phyloP scores from a whole-genome alignment of 2,113 vertebrate species.

The Dipodomys merriami region DNA sequence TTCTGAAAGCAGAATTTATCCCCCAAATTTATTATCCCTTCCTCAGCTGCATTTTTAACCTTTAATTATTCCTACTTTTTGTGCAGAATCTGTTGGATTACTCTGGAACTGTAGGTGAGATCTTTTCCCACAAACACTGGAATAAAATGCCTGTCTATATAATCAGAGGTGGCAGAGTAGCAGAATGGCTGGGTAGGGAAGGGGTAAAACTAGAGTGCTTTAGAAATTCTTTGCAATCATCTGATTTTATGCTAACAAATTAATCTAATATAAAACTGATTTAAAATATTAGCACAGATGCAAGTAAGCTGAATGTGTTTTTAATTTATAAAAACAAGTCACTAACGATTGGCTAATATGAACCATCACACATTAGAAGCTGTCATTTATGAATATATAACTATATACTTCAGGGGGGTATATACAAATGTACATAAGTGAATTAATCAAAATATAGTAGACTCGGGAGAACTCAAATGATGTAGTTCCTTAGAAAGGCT shows the following conservation, averaged over 20 bases:
- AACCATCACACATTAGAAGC: background rate
- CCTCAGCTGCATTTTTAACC: background rate
- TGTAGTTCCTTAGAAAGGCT: too few relatives aligned
- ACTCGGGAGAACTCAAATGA: too few relatives aligned
- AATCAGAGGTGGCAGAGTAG: background rate
- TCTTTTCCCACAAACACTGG: background rate
- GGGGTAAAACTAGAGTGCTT: background rate
- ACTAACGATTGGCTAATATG: background rate
- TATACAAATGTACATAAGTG: too few relatives aligned
- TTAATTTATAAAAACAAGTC: background rate
- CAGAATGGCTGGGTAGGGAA: background rate
- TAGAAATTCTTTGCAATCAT: background rate
- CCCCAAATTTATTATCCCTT: background rate
- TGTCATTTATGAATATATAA: too few relatives aligned
- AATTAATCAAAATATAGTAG: too few relatives aligned
- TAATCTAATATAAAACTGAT: background rate
- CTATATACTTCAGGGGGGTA: too few relatives aligned
- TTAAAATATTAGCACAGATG: constrained; percentile 22
- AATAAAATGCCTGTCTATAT: background rate
- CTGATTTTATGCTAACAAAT: constrained; percentile 10
- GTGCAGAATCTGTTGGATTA: background rate
- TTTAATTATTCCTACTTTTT: background rate
- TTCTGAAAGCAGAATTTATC: background rate
- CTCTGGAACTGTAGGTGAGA: background rate
- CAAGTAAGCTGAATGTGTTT: background rate